phyloP scores from a whole-genome alignment of 2,797 vertebrate genomes.

The Sebastes miniatus region DNA sequence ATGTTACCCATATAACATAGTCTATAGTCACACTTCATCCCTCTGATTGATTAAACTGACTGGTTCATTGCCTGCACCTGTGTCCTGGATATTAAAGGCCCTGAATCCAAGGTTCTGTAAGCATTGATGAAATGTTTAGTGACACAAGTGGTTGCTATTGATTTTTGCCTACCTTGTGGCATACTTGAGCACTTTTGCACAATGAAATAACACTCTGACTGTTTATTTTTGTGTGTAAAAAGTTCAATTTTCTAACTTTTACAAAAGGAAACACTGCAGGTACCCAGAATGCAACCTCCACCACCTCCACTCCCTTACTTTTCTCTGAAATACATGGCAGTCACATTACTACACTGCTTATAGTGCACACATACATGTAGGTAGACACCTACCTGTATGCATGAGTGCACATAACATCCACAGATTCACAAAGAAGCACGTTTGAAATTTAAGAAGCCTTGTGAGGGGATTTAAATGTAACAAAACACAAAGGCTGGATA shows the following conservation, averaged over 20 bases:
- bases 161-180: neutral
- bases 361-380: neutral
- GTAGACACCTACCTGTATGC: neutral
- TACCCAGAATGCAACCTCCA: neutral
- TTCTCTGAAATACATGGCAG: neutral
- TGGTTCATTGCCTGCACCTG: neutral
- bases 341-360: neutral
- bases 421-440: neutral
- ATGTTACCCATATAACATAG: neutral
- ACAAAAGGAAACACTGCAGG: neutral
- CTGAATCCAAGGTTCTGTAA: neutral
- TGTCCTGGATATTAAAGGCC: neutral
- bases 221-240: neutral
- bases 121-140: neutral
- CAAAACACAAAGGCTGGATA: neutral
- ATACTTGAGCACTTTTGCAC: neutral
- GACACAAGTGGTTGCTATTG: neutral
- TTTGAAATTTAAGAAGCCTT: neutral
- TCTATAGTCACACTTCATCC: neutral
- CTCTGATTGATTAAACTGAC: neutral
- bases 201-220: neutral
- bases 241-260: neutral
- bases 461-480: neutral
- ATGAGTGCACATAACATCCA: neutral
- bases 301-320: neutral